A percentile compares a stretch with the other conserved stretches of the same genome.
phyloP scores from a whole-genome alignment of 1,140 invertebrate genomes.

The Littorina saxatilis region DNA sequence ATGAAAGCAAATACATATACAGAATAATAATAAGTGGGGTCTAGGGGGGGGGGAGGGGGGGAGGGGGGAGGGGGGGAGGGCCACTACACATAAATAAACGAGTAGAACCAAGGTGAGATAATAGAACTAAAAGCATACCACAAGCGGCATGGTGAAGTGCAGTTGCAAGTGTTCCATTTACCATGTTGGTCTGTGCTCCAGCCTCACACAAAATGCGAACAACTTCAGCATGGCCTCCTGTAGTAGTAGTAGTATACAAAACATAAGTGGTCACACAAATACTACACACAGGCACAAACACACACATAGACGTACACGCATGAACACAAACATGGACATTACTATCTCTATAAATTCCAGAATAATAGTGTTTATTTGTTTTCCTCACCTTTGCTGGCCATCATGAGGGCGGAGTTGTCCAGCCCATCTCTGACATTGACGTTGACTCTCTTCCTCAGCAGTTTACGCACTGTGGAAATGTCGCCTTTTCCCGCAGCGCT shows the following conservation, averaged over 20 bases:
- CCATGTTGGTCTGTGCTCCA: slow-evolving; percentile 88
- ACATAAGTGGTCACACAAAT: not conserved
- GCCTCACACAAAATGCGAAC: slow-evolving; percentile 88
- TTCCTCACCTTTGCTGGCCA: slow-evolving; percentile 27
- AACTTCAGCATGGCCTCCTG: slow-evolving; percentile 87
- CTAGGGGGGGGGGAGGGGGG: too few relatives aligned
- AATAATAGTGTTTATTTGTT: not conserved
- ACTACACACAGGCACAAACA: not conserved
- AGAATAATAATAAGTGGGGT: too few relatives aligned
- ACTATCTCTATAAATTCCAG: not conserved
- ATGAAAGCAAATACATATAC: too few relatives aligned
- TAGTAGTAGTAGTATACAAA: too few relatives aligned
- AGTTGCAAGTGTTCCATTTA: slow-evolving; percentile 89
- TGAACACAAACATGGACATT: not conserved
- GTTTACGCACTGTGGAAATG: slow-evolving; percentile 38
- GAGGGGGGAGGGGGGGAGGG: too few relatives aligned
- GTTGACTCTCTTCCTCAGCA: slow-evolving; percentile 40
- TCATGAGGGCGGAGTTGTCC: slow-evolving; percentile 30
- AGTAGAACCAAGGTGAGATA: too few relatives aligned
- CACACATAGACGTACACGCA: not conserved
- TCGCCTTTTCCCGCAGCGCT: slow-evolving; percentile 36
- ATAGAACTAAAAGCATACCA: slow-evolving; percentile 46
- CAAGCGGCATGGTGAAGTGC: slow-evolving; percentile 88
- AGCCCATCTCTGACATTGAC: slow-evolving; percentile 31
- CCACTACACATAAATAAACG: too few relatives aligned